Evolutionary conservation across 2,113 vertebrate species (phyloP), one percentile per base, ranked within the genome.

Genomic region (Taxidea taxus): DNA sequence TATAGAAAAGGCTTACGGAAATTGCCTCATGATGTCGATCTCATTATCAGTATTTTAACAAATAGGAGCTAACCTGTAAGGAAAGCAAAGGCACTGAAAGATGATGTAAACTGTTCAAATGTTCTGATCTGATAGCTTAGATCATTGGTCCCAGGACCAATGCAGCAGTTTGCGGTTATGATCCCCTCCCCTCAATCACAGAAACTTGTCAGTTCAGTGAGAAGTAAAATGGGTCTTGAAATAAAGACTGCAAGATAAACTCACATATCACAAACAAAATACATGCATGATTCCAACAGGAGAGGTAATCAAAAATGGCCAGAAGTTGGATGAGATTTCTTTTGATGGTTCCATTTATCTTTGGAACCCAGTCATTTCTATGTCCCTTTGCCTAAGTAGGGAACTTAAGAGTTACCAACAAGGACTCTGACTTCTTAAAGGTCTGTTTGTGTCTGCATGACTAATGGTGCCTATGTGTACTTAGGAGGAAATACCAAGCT

Each of bases 401-500:
- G 77, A 95, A 87, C 62, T 10, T 29, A 70, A 93, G 87, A 62
- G 51, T 4, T 84, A 90, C 87, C 87, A 96, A 77, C 47, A 64
- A 94, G 85, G 58, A 60, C 60, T 91, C 75, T 56, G 96, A 74
- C 95, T 95, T 64, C 80, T 90, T 95, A 82, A 97, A 95, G 82
- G 39, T 88, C 84, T 97, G 90, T 96, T 96, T 97, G 78, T 92
- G 87, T 90, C 96, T 94, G 75, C 95, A 97, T 95, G 93, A 96
- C 95, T 97, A 96, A 96, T 29, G 89, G 86, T 60, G 54, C 95
- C 96, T 97, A 94, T 97, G 95, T 91, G 82, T 91, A 94, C 95
- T 81, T 70, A 93, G 92, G 56, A 97, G 92, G 97, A 97, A 97
- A 98, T 97, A 20, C 97, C 97, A 87, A 37, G 37, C 88, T 97